A percentile compares a stretch with the other conserved stretches of the same genome.
Conservation (phyloP, 2,888 invertebrate genomes). For the Ferdinandea cuprea region DNA sequence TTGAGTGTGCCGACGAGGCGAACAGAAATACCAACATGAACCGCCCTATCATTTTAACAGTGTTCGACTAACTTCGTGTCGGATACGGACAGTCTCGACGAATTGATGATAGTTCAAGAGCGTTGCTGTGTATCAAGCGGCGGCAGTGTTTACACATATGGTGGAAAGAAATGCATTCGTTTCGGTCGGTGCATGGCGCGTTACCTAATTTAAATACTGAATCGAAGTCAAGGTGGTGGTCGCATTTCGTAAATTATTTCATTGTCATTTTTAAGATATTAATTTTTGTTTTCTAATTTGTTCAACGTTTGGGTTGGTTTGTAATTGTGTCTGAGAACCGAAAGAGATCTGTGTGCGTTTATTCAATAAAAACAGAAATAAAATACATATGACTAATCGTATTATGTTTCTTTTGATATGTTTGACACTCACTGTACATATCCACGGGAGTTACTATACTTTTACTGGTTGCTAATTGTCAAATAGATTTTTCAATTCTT, state of each 20-base stretch:
- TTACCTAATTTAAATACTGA: slow-evolving; percentile 46
- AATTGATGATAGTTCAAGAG: slow-evolving; percentile 18
- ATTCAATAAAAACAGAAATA: too few species aligned
- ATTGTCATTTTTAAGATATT: neutral
- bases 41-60: slow-evolving; percentile 63
- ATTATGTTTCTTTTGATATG: too few species aligned
- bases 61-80: slow-evolving; percentile 44
- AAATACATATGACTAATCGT: too few species aligned
- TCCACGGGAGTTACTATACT: too few species aligned
- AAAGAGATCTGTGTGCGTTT: too few species aligned
- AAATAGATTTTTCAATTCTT: too few species aligned
- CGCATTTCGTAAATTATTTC: slow-evolving; percentile 11
- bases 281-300: too few species aligned
- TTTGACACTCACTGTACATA: too few species aligned
- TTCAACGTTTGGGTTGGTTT: too few species aligned
- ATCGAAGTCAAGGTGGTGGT: slow-evolving; percentile 50
- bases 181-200: slow-evolving; percentile 3
- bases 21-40: slow-evolving; percentile 51
- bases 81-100: neutral
- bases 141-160: slow-evolving; percentile 60
- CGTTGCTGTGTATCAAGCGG: slow-evolving; percentile 6
- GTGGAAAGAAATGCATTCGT: slow-evolving; percentile 7
- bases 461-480: too few species aligned
- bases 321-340: too few species aligned
- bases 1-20: slow-evolving; percentile 14